phyloP scores from a whole-genome alignment of 2,113 vertebrate species.

The Corythornis vintsioides region DNA sequence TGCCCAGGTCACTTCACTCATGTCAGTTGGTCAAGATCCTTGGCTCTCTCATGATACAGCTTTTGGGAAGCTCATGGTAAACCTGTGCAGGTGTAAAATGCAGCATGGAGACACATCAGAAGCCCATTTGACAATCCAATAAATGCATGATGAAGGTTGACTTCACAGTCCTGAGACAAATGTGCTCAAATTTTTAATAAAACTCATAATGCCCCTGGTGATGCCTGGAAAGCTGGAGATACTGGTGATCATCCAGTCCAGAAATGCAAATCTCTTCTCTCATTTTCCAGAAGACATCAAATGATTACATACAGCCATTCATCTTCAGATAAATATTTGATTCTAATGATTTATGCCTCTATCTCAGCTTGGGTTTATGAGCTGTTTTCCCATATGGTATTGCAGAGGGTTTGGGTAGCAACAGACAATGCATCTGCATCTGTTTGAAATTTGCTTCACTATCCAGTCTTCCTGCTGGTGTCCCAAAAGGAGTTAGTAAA shows the following conservation, averaged over 20 bases:
- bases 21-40: neutral
- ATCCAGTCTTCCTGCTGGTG: neutral
- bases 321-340: neutral
- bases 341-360: neutral
- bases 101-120: neutral
- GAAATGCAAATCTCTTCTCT: neutral
- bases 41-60: neutral
- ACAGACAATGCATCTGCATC: slow-evolving; percentile 25
- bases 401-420: neutral
- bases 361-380: neutral
- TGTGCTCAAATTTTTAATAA: neutral
- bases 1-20: neutral
- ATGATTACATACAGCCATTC: neutral
- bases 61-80: neutral
- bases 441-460: neutral
- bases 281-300: neutral
- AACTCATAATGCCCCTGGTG: neutral
- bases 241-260: neutral
- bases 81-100: neutral
- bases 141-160: neutral
- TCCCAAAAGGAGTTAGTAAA: neutral
- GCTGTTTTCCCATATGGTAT: neutral
- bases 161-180: neutral
- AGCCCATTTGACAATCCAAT: neutral
- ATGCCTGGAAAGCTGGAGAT: neutral